Evolutionary conservation across 2,888 invertebrate species (phyloP), one percentile per base, ranked within the genome.

Genomic region (Nezara viridula): DNA sequence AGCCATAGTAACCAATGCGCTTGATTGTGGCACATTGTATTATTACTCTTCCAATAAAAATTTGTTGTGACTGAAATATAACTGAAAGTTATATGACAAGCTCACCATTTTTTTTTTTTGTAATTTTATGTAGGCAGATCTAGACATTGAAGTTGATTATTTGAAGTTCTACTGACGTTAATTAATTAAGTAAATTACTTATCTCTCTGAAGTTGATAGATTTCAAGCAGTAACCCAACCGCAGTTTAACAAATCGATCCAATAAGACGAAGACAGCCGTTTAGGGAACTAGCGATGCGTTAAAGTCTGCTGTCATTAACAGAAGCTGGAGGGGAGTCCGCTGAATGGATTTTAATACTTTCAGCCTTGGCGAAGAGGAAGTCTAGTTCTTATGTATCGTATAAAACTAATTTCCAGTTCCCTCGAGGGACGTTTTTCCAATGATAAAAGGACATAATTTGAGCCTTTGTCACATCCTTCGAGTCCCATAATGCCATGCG

Each of bases 301-400:
- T 14, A 44, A 81, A 81, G 44, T 12, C 0, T 14, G 4, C 81
- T n/a, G 81, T 81, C 81, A 81, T 81, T 81, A 81, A n/a, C 44
- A 47, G 40, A 16, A 40, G 9, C 44, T 81, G 66, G 37, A 10
- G 66, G 37, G 66, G 66, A 19, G 19, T 7, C 37, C 10, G 37
- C 66, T 81, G 81, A 81, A 81, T 81, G 81, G 81, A 81, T 81
- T 81, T 81, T 81, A 81, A 81, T 81, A 81, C 44, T n/a, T n/a
- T 14, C 44, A 44, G 44, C 81, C 81, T 81, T 81, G 44, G 44
- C 10, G 10, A 44, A 12, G 44, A 81, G 81, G 81, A 81, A 81
- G 81, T 81, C n/a, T 12, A 81, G 24, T 81, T 81, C 81, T 81
- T 81, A 81, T 81, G 81, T 44, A 44, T 81, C 81, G 12, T n/a